Evolutionary conservation across 2,888 invertebrate genomes (phyloP), one percentile per base, ranked within the genome.

Genomic region (Cynaeus angustus): DNA sequence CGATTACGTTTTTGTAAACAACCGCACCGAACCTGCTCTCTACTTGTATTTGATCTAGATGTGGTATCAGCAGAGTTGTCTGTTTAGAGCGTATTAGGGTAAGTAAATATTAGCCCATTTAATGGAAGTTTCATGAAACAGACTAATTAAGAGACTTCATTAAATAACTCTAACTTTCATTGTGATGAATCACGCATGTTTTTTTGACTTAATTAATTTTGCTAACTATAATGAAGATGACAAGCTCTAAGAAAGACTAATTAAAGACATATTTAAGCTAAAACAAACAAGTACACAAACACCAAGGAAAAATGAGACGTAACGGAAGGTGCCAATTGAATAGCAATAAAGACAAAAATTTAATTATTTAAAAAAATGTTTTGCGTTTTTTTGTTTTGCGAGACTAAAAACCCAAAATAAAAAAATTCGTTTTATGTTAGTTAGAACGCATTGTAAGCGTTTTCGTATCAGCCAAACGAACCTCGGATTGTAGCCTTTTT

Each of bases 71-170:
- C n/a, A 46, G 66, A 45, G 38, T 41, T 55, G 43, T 13, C 28
- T 26, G 59, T 62, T 71, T 52, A 13, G 14, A 56, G 14, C 59
- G 58, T 66, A 70, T 67, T 67, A 70, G 59, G 62, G 66, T 70
- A 70, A 67, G 62, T 67, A 70, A 67, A 70, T 59, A 70, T 67
- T 70, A 52, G 26, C 33, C 9, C 45, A 48, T 55, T 56, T 67
- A 62, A 56, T 70, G 64, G 66, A 66, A 43, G 61, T 38, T 62
- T 62, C 64, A 55, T 45, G 52, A 16, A 61, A 70, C 53, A 38
- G 50, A 59, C 56, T 66, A 66, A 70, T 70, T 70, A 70, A 59
- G 30, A 48, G 37, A 10, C 13, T n/a, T 53, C 37, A 48, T 37
- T 56, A 62, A 67, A 48, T 28, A 55, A 33, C 33, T 12, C 13